A percentile compares a stretch with the other conserved stretches of the same genome.
These are phyloP conservation scores for Ophion slaviceki DNA, from an alignment of 2,888 invertebrate genomes.

Conservation along the genomic window DNA sequence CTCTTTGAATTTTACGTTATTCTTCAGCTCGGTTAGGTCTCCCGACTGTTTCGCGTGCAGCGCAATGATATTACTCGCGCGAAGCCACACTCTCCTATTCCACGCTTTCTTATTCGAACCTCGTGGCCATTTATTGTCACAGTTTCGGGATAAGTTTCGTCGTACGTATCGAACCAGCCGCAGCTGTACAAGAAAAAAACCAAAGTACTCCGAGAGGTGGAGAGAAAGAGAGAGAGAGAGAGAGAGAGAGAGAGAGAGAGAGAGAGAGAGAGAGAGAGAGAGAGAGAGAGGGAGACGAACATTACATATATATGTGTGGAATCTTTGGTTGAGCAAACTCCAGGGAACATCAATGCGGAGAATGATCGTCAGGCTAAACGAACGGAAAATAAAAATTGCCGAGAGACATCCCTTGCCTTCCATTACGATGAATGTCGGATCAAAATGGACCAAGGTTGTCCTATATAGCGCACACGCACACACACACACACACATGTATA, in stretches of 20 bases:
- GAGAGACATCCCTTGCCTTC: not conserved
- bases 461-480: not conserved
- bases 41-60: conserved; percentile 3
- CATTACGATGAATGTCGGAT: conserved; percentile 5
- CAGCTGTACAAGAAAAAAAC: not conserved
- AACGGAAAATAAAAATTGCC: conserved; percentile 16
- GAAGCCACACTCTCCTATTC: not conserved
- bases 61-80: not conserved
- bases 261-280: no score
- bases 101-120: conserved; percentile 23
- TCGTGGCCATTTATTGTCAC: conserved; percentile 37
- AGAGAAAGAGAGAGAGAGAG: no score
- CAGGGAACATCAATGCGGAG: no score
- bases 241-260: no score
- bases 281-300: no score
- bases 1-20: conserved; percentile 53
- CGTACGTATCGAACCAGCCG: not conserved
- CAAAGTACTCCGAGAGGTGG: not conserved
- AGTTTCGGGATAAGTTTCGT: not conserved
- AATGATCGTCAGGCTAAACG: conserved; percentile 1
- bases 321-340: no score
- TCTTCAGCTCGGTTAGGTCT: conserved; percentile 40
- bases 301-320: no score
- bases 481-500: no score
- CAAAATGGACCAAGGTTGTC: conserved; percentile 20